phyloP scores from a whole-genome alignment of 2,113 vertebrate genomes.

The Engystomops pustulosus region DNA sequence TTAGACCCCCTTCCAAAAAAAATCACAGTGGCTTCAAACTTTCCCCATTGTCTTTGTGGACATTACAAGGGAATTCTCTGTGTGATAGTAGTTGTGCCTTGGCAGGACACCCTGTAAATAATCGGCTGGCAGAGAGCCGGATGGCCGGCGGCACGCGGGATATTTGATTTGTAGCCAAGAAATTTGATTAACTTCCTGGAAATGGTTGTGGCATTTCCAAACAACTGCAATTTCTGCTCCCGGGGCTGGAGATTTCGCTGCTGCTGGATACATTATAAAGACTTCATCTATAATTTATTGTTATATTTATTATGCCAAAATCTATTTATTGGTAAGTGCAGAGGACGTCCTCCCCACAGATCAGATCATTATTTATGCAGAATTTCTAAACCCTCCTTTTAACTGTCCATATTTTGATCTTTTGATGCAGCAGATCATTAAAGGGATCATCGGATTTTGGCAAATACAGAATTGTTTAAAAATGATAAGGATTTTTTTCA shows the following conservation, averaged over 20 bases:
- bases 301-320: neutral
- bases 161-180: constrained; percentile 45
- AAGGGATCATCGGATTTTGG: neutral
- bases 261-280: neutral
- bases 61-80: constrained; percentile 16
- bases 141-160: neutral
- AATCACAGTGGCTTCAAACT: neutral
- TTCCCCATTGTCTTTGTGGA: neutral
- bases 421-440: neutral
- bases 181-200: constrained; percentile 31
- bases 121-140: constrained; percentile 3
- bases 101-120: constrained; percentile 37
- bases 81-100: constrained; percentile 2
- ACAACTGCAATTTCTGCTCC: neutral
- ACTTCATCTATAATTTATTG: constrained; percentile 28
- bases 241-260: neutral
- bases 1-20: too few relatives aligned
- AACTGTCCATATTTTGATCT: neutral
- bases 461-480: neutral
- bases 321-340: neutral
- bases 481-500: neutral
- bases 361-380: neutral
- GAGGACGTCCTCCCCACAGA: neutral
- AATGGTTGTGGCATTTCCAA: constrained; percentile 23
- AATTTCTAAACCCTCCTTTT: neutral